A percentile compares a stretch with the other conserved stretches of the same genome.
Conservation (phyloP, 1,140 invertebrate species). For the Zaprionus ghesquierei region DNA sequence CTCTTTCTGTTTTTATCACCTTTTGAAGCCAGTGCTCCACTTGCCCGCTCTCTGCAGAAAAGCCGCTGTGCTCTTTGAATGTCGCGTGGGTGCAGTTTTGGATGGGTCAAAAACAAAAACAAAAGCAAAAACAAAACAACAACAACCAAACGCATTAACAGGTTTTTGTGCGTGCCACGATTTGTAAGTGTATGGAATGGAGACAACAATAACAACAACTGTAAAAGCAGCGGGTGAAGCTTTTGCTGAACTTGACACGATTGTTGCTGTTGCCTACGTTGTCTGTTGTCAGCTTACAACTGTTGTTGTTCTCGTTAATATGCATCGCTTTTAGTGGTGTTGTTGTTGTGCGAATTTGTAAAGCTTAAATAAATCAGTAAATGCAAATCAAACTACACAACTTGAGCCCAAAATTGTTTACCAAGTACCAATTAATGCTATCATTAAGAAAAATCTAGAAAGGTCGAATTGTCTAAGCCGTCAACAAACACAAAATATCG, state of each 20-base stretch:
- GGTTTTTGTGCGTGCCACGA: conserved; percentile 71
- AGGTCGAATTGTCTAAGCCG: neutral
- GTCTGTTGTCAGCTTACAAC: conserved; percentile 20
- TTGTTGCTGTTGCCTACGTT: conserved; percentile 45
- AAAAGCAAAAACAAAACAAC: conserved; percentile 10
- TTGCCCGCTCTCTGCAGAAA: neutral
- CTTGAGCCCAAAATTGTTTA: neutral
- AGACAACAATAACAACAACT: conserved; percentile 51
- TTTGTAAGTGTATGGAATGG: conserved; percentile 53
- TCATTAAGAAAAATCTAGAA: neutral
- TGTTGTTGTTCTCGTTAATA: conserved; percentile 49
- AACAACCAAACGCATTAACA: conserved; percentile 63
- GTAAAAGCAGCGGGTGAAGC: conserved; percentile 60
- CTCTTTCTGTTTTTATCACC: neutral
- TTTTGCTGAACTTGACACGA: conserved; percentile 78
- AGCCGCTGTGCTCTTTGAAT: conserved; percentile 9
- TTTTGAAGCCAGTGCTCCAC: neutral
- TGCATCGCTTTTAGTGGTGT: conserved; percentile 45
- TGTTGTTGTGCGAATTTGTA: conserved; percentile 61
- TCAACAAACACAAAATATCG: too few species aligned
- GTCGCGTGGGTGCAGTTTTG: conserved; percentile 63
- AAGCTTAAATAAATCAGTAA: conserved; percentile 64
- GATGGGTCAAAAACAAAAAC: conserved; percentile 2
- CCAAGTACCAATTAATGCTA: neutral
- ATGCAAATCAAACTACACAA: conserved; percentile 18